Conservation (phyloP, 1,140 invertebrate species). For the Zaprionus taronus region DNA sequence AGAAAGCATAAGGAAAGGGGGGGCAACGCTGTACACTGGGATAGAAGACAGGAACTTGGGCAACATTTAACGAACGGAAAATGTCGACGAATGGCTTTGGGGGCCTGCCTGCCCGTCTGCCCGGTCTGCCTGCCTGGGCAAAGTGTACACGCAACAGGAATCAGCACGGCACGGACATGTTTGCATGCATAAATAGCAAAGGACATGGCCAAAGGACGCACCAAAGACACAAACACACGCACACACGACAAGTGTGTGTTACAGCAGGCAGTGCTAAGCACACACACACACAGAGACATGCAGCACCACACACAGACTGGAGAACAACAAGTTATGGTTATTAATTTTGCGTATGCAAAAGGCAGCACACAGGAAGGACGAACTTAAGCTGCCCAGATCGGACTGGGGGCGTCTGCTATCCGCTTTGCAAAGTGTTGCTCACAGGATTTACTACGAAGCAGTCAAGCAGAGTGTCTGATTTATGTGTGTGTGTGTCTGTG, state of each 20-base stretch:
- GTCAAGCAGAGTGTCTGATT: slow-evolving; percentile 71
- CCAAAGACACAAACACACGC: slow-evolving; percentile 13
- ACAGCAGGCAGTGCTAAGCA: slow-evolving; percentile 8
- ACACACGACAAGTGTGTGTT: not conserved
- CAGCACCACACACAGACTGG: not conserved
- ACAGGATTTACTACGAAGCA: slow-evolving; percentile 66
- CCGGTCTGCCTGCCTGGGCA: slow-evolving; percentile 23
- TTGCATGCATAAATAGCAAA: slow-evolving; percentile 81
- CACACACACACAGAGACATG: not conserved
- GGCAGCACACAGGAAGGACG: slow-evolving; percentile 60
- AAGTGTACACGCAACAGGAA: slow-evolving; percentile 73
- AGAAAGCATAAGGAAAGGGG: not conserved
- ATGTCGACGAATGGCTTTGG: slow-evolving; percentile 42
- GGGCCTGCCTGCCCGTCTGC: not conserved
- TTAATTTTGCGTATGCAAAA: slow-evolving; percentile 76
- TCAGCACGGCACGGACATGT: slow-evolving; percentile 72
- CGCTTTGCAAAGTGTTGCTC: slow-evolving; percentile 76
- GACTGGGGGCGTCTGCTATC: slow-evolving; percentile 47
- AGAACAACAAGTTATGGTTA: slow-evolving; percentile 77
- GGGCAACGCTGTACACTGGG: not conserved
- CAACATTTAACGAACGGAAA: slow-evolving; percentile 58
- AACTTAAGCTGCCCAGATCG: slow-evolving; percentile 52
- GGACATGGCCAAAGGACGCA: slow-evolving; percentile 64
- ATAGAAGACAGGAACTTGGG: slow-evolving; percentile 6
- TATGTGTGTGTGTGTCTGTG: slow-evolving; percentile 49